Evolutionary conservation across 2,113 vertebrate species (phyloP).

Genomic region (Carassius gibelio): DNA sequence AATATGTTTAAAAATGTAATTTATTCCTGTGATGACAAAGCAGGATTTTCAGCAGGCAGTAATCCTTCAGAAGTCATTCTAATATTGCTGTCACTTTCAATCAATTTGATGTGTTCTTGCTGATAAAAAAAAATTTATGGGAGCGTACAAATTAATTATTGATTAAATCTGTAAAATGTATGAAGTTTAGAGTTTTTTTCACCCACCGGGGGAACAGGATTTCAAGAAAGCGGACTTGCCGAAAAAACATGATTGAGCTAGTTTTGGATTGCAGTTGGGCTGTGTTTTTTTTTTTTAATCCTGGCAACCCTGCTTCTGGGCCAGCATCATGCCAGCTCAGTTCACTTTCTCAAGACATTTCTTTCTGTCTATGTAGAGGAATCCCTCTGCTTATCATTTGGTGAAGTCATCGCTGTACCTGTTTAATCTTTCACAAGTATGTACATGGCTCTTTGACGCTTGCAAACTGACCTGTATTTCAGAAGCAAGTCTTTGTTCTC

Average conservation of each 20-base stretch:
- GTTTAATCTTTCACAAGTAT: slow-evolving; percentile 47
- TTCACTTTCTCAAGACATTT: background rate
- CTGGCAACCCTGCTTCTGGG: background rate
- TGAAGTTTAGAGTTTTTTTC: background rate
- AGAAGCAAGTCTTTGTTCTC: slow-evolving; percentile 34
- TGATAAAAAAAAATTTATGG: too few species aligned
- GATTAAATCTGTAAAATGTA: background rate
- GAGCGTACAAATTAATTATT: background rate
- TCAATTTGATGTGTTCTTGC: too few species aligned
- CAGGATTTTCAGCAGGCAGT: too few species aligned
- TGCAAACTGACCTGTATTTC: slow-evolving; percentile 36
- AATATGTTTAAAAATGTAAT: too few species aligned
- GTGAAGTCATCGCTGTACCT: background rate
- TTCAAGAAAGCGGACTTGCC: background rate
- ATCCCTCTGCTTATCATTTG: background rate
- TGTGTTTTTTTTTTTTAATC: too few species aligned
- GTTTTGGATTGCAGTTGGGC: too few species aligned
- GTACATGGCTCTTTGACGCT: slow-evolving; percentile 44
- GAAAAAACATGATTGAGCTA: background rate
- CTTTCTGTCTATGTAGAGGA: background rate
- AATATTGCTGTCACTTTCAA: background rate
- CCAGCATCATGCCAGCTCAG: background rate
- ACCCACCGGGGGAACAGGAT: background rate
- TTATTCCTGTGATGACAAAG: too few species aligned
- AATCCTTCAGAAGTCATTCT: background rate